Evolutionary conservation across 1,140 invertebrate genomes (phyloP), one percentile per base, ranked within the genome.

Genomic region (Temnothorax longispinosus): DNA sequence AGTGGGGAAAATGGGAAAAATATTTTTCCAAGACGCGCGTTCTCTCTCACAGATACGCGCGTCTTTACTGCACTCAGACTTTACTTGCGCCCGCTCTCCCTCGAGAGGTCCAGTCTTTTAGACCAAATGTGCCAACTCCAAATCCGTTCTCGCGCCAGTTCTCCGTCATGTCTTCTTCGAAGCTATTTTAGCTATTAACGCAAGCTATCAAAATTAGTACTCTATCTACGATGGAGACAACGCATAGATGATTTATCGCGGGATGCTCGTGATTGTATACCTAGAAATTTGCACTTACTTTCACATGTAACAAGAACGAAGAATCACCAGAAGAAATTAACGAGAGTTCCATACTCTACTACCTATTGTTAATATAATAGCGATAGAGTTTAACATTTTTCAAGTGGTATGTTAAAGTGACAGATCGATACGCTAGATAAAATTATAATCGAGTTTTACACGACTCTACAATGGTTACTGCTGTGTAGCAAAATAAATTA

Each of bases 11-110:
- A 90, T 90, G 80, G 38, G 80, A 88, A 89, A 90, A 90, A 90
- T 90, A 90, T 90, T 90, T 90, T 90, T 90, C 86, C 86, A 84
- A 87, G 65, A 54, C 47, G 58, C 18, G 69, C 41, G 41, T 38
- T 13, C 41, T 10, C 50, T 15, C 64, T 15, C 64, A 56, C 38
- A 72, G 69, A 47, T 27, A 74, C 54, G 38, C 38, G 38, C 18
- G n/a, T 41, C n/a, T 41, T 80, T 41, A 21, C 44, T n/a, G 47
- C 62, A 78, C 62, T 69, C n/a, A 54, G 62, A 69, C 47, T 80
- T 69, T 27, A 32, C 58, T 32, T 54, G 13, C 50, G 41, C 41
- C 54, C 56, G 44, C 3, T 21, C 38, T 18, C 50, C n/a, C 52
- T 15, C 50, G 0, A 47, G 35, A 74, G 76, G 84, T 81, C 71